Conservation (phyloP, 2,888 invertebrate species). For the Rhamnusium bicolor region DNA sequence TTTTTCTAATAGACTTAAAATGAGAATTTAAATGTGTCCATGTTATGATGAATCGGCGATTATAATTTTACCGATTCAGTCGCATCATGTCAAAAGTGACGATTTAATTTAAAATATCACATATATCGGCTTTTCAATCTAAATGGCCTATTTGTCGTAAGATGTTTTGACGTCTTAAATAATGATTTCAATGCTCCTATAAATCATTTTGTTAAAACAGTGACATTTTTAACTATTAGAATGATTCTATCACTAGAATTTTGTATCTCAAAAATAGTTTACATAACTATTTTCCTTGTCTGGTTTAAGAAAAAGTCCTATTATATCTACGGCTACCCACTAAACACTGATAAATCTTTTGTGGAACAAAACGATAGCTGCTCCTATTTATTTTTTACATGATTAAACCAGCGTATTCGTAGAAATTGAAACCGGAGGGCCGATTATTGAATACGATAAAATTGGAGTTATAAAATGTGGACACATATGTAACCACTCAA, state of each 20-base stretch:
- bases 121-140: slow-evolving; percentile 49
- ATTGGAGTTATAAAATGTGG: background rate
- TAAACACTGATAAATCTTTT: slow-evolving; percentile 25
- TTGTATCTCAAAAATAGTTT: slow-evolving; percentile 27
- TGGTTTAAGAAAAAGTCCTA: background rate
- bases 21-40: slow-evolving; percentile 48
- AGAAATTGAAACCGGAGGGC: slow-evolving; percentile 6
- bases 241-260: slow-evolving; percentile 20
- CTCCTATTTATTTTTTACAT: slow-evolving; percentile 17
- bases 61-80: slow-evolving; percentile 52
- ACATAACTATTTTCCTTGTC: slow-evolving; percentile 24
- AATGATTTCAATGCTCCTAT: slow-evolving; percentile 48
- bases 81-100: slow-evolving; percentile 56
- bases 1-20: slow-evolving; percentile 37
- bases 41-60: slow-evolving; percentile 53
- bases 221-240: slow-evolving; percentile 32
- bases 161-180: slow-evolving; percentile 52
- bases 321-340: slow-evolving; percentile 18
- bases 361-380: slow-evolving; percentile 17
- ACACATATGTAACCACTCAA: no score
- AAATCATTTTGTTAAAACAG: slow-evolving; percentile 46
- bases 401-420: background rate
- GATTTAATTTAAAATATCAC: slow-evolving; percentile 55
- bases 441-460: slow-evolving; percentile 1
- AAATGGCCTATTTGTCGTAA: slow-evolving; percentile 53